Conservation (phyloP, 2,888 invertebrate species). For the Agrotis puta region DNA sequence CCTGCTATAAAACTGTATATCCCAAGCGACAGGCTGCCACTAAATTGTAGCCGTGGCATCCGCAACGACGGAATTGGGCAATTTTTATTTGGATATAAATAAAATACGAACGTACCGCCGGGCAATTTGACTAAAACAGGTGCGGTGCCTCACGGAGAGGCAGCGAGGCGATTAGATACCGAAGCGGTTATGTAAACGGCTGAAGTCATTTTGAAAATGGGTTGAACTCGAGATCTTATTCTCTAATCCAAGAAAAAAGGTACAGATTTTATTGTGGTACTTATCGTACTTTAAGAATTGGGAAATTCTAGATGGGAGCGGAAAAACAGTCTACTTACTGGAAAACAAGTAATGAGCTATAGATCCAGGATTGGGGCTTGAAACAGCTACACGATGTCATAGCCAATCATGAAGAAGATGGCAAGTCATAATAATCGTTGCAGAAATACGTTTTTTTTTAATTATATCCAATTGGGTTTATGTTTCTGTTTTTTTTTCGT, state of each 20-base stretch:
- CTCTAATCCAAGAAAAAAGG: too few relatives aligned
- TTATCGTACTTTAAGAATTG: neutral
- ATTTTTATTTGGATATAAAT: slow-evolving; percentile 87
- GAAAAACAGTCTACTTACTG: neutral
- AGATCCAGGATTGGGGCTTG: too few relatives aligned
- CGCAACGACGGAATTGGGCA: slow-evolving; percentile 76
- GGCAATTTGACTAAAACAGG: slow-evolving; percentile 88
- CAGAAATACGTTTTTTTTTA: too few relatives aligned
- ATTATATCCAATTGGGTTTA: too few relatives aligned
- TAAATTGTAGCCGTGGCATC: slow-evolving; percentile 74
- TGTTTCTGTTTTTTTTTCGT: too few relatives aligned
- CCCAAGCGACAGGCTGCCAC: slow-evolving; percentile 62
- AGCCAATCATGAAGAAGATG: too few relatives aligned
- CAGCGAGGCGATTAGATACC: slow-evolving; percentile 27
- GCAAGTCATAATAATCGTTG: too few relatives aligned
- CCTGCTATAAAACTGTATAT: slow-evolving; percentile 50
- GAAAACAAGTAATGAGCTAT: too few relatives aligned
- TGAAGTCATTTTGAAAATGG: slow-evolving; percentile 17
- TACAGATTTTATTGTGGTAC: neutral
- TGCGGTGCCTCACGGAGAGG: slow-evolving; percentile 63
- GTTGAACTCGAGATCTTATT: neutral
- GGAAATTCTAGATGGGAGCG: neutral
- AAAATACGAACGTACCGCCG: slow-evolving; percentile 80
- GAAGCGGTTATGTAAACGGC: slow-evolving; percentile 23
- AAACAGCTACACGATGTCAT: too few relatives aligned